phyloP scores from a whole-genome alignment of 2,797 vertebrate genomes.

The Chiloscyllium punctatum region DNA sequence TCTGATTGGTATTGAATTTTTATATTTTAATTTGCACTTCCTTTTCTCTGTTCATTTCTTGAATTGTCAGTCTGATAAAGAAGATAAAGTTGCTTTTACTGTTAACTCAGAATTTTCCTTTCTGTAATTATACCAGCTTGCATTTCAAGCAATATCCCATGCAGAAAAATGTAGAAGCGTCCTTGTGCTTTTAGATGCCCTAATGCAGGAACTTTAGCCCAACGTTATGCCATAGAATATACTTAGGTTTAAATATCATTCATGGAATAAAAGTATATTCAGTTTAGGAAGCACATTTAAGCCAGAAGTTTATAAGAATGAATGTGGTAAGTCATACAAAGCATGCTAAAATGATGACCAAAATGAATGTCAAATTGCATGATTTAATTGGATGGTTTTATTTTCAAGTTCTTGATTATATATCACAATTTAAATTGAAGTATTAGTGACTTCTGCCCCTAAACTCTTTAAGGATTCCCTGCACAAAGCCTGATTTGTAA shows the following conservation, averaged over 20 bases:
- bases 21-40: too few species aligned
- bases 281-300: not conserved
- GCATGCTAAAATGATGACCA: not conserved
- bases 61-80: too few species aligned
- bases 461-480: not conserved
- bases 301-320: not conserved
- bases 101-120: too few species aligned
- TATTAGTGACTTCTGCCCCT: not conserved
- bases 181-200: not conserved
- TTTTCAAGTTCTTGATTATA: not conserved
- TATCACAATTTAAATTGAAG: not conserved
- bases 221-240: not conserved
- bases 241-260: not conserved
- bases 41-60: too few species aligned
- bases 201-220: not conserved
- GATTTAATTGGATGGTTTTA: not conserved
- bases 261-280: not conserved
- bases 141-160: not conserved
- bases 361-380: not conserved
- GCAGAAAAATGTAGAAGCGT: not conserved
- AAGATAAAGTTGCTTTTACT: too few species aligned
- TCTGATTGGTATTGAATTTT: too few species aligned
- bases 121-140: not conserved
- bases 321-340: too few species aligned
- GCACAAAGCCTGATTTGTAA: too few species aligned